Percentiles rank a stretch among this genome's conserved stretches.
Evolutionary conservation across 2,797 vertebrate genomes (phyloP).

Genomic region (Sternotherus odoratus): DNA sequence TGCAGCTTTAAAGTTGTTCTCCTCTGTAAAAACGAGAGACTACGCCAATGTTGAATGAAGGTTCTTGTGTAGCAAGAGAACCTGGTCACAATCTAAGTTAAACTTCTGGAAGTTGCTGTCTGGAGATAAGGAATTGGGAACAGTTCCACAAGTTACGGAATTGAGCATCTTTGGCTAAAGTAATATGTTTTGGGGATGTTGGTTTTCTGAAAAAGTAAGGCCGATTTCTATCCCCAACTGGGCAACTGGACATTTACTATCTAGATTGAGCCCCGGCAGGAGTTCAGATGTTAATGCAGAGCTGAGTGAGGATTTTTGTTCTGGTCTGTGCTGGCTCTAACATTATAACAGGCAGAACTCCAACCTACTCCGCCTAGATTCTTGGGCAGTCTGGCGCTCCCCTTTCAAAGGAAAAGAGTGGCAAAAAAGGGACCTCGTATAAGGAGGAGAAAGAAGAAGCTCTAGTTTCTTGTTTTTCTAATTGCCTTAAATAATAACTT

Average conservation of each 20-base stretch:
- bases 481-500: background rate
- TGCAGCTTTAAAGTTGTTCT: background rate
- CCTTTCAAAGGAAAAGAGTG: background rate
- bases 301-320: background rate
- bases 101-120: background rate
- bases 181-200: background rate
- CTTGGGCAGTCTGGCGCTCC: background rate
- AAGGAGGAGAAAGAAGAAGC: background rate
- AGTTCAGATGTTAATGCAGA: background rate
- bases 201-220: background rate
- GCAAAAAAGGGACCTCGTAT: background rate
- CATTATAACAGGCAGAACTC: background rate
- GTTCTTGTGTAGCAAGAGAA: background rate
- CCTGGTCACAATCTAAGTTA: background rate
- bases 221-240: background rate
- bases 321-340: background rate
- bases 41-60: background rate
- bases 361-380: background rate
- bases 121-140: background rate
- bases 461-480: background rate
- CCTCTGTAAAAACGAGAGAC: background rate
- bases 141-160: background rate
- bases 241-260: background rate
- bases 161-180: background rate
- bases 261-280: background rate